phyloP scores from a whole-genome alignment of 2,797 vertebrate species.

The Centroberyx gerrardi region DNA sequence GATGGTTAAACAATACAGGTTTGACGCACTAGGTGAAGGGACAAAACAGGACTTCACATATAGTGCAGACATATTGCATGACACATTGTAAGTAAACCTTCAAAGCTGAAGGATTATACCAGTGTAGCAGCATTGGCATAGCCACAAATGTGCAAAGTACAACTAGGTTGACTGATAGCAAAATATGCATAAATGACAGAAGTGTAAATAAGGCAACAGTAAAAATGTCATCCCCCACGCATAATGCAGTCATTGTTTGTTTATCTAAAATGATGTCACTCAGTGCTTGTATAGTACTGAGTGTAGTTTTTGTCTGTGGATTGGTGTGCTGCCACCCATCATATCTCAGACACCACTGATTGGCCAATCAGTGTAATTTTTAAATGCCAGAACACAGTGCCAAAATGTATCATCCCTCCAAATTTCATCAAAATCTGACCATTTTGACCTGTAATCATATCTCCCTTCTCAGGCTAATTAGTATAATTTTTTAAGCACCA shows the following conservation, averaged over 20 bases:
- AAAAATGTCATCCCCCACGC: constrained; percentile 42
- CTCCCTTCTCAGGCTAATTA: too few relatives aligned
- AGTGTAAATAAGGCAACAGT: constrained; percentile 38
- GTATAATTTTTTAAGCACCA: too few relatives aligned
- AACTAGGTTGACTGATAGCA: constrained; percentile 30
- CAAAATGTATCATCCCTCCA: too few relatives aligned
- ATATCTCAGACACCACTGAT: constrained; percentile 1
- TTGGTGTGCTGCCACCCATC: constrained; percentile 33
- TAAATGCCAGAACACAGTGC: too few relatives aligned
- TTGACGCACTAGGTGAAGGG: too few relatives aligned
- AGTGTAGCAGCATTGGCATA: constrained; percentile 22
- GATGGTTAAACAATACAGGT: too few relatives aligned
- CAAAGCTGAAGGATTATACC: constrained; percentile 11
- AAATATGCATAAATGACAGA: constrained; percentile 43
- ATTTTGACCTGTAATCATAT: too few relatives aligned
- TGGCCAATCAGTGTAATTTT: too few relatives aligned
- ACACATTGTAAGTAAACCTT: constrained; percentile 20
- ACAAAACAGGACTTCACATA: too few relatives aligned
- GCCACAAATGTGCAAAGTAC: constrained; percentile 29
- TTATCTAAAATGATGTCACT: too few relatives aligned
- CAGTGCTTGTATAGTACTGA: constrained; percentile 10
- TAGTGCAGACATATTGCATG: too few relatives aligned
- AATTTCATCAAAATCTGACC: too few relatives aligned
- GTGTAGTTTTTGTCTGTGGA: not conserved
- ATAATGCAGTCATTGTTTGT: constrained; percentile 29